Evolutionary conservation across 2,113 vertebrate species (phyloP).

Genomic region (Turdus rufiventris): DNA sequence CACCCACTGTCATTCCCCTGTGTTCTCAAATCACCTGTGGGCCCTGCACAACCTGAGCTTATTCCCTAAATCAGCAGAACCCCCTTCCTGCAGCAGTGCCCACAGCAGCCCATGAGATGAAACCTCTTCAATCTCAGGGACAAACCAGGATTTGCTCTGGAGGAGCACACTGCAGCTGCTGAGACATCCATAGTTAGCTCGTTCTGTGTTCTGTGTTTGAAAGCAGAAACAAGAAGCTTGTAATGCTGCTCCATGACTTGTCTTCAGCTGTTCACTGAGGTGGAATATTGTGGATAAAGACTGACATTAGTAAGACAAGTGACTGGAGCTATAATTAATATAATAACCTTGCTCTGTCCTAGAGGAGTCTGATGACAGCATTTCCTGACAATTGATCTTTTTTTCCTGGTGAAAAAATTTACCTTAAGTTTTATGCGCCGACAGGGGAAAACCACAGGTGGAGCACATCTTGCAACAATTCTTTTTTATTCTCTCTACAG

Average conservation of each 20-base stretch:
- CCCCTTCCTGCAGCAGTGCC: background rate
- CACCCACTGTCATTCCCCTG: background rate
- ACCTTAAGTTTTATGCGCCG: background rate
- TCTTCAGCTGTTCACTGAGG: background rate
- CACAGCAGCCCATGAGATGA: background rate
- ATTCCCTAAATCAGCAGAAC: background rate
- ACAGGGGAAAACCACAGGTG: background rate
- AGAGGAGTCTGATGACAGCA: background rate
- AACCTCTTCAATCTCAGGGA: background rate
- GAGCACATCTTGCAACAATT: background rate
- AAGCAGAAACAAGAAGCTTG: background rate
- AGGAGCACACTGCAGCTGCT: background rate
- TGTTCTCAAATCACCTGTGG: too few species aligned
- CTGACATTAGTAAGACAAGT: background rate
- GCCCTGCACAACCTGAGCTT: background rate
- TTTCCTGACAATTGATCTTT: background rate
- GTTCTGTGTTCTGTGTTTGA: background rate
- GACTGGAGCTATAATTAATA: background rate
- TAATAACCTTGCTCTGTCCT: background rate
- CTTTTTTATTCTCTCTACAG: background rate
- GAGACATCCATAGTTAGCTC: background rate
- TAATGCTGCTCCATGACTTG: background rate
- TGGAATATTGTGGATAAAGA: background rate
- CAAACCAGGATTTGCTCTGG: background rate
- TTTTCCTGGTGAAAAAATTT: background rate